These are phyloP conservation scores for Callithrix jacchus DNA, from an alignment of 2,113 vertebrate genomes.

Conservation along the genomic window DNA sequence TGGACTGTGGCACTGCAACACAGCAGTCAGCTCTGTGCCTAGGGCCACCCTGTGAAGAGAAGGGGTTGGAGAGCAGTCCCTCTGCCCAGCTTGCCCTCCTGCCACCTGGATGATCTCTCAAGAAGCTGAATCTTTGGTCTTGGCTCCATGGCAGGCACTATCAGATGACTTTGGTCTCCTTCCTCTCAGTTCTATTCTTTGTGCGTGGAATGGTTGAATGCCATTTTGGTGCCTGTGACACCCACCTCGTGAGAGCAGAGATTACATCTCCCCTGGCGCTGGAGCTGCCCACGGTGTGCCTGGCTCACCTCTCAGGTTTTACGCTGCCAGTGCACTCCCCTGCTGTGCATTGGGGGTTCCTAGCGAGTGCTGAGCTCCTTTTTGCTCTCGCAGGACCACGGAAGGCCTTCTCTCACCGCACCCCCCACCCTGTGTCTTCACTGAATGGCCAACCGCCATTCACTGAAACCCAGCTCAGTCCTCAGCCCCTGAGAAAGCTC, in stretches of 20 bases:
- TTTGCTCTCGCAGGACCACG: neutral
- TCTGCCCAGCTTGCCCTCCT: neutral
- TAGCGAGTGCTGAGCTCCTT: no score
- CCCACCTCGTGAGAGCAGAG: neutral
- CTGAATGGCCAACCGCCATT: neutral
- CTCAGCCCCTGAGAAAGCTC: neutral
- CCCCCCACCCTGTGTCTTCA: rapidly evolving
- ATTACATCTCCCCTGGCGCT: no score
- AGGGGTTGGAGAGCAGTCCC: neutral
- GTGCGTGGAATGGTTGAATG: neutral
- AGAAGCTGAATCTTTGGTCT: neutral
- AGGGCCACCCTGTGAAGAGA: neutral
- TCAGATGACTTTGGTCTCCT: neutral
- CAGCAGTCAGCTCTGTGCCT: neutral
- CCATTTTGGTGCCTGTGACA: neutral
- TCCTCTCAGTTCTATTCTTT: neutral
- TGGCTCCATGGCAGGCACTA: neutral
- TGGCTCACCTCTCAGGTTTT: no score
- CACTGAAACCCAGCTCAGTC: neutral
- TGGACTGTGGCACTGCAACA: neutral
- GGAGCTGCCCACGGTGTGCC: rapidly evolving
- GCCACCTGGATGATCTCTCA: neutral
- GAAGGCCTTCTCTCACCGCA: rapidly evolving
- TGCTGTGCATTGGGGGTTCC: rapidly evolving
- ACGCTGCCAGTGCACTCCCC: rapidly evolving